A percentile compares a stretch with the other conserved stretches of the same genome.
These are phyloP conservation scores for Apoderus coryli DNA, from an alignment of 2,888 invertebrate species.

Conservation along the genomic window DNA sequence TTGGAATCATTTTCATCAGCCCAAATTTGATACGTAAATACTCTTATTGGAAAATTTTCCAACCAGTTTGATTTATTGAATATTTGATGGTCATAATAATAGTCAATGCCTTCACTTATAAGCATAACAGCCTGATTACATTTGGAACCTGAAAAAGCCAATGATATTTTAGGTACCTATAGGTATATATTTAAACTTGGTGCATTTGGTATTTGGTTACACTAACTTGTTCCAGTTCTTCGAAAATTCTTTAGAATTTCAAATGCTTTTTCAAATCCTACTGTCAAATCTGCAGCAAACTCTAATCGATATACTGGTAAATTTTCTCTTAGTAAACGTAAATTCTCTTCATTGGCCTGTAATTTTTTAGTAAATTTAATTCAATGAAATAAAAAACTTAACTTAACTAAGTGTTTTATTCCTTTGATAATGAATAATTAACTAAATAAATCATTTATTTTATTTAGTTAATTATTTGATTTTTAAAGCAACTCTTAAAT, in stretches of 20 bases:
- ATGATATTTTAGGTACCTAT: background rate
- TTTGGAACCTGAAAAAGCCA: constrained; percentile 24
- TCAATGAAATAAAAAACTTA: too few species aligned
- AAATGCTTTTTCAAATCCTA: constrained; percentile 58
- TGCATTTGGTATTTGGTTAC: too few species aligned
- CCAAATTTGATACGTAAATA: constrained; percentile 96
- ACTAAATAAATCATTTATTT: too few species aligned
- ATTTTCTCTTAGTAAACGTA: constrained; percentile 29
- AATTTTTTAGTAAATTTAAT: too few species aligned
- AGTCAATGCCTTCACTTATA: constrained; percentile 93
- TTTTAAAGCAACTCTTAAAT: too few species aligned
- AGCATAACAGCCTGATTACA: constrained; percentile 96
- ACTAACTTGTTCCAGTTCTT: constrained; percentile 15
- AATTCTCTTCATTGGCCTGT: constrained; percentile 32
- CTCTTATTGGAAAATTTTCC: constrained; percentile 63
- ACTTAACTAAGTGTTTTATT: too few species aligned
- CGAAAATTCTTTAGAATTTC: constrained; percentile 46
- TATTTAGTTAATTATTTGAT: too few species aligned
- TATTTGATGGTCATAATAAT: constrained; percentile 68
- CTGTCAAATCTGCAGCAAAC: constrained; percentile 24
- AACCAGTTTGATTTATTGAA: constrained; percentile 72
- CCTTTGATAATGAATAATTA: too few species aligned
- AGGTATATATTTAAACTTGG: too few species aligned
- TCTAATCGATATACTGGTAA: constrained; percentile 23
- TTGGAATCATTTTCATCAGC: constrained; percentile 60